Evolutionary conservation across 2,888 invertebrate genomes (phyloP), one percentile per base, ranked within the genome.

Genomic region (Hesperia comma): DNA sequence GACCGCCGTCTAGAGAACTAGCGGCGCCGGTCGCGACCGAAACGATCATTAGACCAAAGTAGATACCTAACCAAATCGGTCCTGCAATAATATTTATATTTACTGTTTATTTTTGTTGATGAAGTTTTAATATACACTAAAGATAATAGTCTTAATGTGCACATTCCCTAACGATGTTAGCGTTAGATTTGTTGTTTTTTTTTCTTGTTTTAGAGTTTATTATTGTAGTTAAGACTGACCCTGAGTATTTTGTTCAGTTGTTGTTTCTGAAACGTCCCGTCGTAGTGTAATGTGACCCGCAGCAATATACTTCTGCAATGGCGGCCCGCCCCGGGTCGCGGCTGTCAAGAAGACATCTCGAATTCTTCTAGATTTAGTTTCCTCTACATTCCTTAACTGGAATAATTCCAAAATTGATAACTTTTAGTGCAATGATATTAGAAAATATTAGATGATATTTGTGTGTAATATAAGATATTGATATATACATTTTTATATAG

Each of bases 11-110:
- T 78, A 76, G 72, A n/a, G n/a, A n/a, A n/a, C n/a, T n/a, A n/a
- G n/a, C n/a, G n/a, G 66, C 40, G 12, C 6, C 41, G 10, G 2
- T 12, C 10, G 19, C 46, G 49, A 10, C 40, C 8, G 37, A 69
- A 72, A 70, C 71, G 73, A 71, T 71, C 77, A 73, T 79, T 82
- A 88, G 79, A 89, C 93, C 92, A 92, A 93, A 93, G 92, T 88
- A 86, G 87, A 87, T 81, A 86, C 88, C 91, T 78, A 81, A 92
- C 92, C 92, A 92, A 92, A 92, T 86, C 91, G 89, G 87, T 88
- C 82, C 91, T 88, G 93, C 92, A 88, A 92, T 92, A 87, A 86
- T 81, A 80, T 88, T 90, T 88, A 87, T 89, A 86, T 82, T 84
- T 86, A 85, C 80, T 73, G 74, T 73, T 79, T 80, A 80, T 82